phyloP scores from a whole-genome alignment of 2,888 invertebrate species.

The Meiosimyza decipiens region DNA sequence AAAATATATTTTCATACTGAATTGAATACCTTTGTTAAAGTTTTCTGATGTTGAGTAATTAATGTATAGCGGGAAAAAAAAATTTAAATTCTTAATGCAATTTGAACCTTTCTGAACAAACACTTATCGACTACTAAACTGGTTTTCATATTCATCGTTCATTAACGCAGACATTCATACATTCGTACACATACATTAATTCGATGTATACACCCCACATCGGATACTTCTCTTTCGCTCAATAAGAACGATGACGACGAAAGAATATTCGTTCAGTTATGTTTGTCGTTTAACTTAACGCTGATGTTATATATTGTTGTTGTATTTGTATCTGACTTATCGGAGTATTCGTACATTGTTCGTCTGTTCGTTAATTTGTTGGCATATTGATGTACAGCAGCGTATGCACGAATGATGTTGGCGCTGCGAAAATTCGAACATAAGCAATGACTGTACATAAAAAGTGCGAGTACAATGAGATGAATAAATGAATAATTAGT shows the following conservation, averaged over 20 bases:
- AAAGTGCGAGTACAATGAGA: background rate
- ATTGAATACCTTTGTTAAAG: too few species aligned
- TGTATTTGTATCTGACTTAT: too few species aligned
- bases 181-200: conserved; percentile 24
- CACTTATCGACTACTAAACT: conserved; percentile 32
- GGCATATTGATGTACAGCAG: background rate
- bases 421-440: background rate
- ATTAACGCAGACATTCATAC: conserved; percentile 15
- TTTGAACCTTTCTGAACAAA: conserved; percentile 20
- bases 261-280: conserved; percentile 15
- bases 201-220: conserved; percentile 18
- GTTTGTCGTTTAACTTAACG: background rate
- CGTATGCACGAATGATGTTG: background rate
- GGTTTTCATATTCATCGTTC: conserved; percentile 28
- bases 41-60: too few species aligned
- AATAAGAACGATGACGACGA: conserved; percentile 21
- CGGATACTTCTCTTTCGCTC: background rate
- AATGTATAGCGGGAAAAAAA: too few species aligned
- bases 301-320: background rate
- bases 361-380: too few species aligned
- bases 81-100: background rate
- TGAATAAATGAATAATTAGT: conserved; percentile 29
- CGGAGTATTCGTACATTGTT: too few species aligned
- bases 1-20: too few species aligned
- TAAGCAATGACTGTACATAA: background rate